Conservation (phyloP, 2,888 invertebrate species). For the Ypsolopha sequella region DNA sequence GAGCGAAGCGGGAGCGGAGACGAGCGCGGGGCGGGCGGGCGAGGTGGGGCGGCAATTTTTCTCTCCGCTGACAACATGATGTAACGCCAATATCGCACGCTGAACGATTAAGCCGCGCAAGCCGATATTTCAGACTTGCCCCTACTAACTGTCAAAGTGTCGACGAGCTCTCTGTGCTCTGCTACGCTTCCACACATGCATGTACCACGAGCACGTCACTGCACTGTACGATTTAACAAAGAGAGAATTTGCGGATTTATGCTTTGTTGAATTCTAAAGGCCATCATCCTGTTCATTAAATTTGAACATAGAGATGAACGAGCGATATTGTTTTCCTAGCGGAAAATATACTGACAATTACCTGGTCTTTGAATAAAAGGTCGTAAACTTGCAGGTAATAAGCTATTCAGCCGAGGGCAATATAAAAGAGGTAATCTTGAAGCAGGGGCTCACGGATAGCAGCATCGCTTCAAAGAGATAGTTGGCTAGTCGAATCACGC, state of each 20-base stretch:
- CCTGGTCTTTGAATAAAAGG: too few relatives aligned
- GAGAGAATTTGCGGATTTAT: too few relatives aligned
- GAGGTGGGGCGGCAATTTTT: constrained; percentile 61
- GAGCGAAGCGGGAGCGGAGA: constrained; percentile 27
- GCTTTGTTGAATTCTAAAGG: too few relatives aligned
- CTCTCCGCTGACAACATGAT: constrained; percentile 70
- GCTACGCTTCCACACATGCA: not conserved
- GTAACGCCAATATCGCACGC: constrained; percentile 70
- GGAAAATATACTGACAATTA: too few relatives aligned
- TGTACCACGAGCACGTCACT: not conserved
- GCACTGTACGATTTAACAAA: not conserved
- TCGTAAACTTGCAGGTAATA: not conserved
- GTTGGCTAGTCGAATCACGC: constrained; percentile 63
- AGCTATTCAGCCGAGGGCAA: not conserved
- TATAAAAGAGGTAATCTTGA: constrained; percentile 35
- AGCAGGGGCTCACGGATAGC: constrained; percentile 28
- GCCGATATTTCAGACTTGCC: constrained; percentile 69
- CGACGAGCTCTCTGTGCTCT: constrained; percentile 22
- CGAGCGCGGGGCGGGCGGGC: constrained; percentile 26
- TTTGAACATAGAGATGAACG: too few relatives aligned
- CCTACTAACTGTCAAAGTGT: constrained; percentile 67
- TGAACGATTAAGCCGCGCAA: constrained; percentile 69
- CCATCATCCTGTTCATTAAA: too few relatives aligned
- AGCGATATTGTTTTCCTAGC: too few relatives aligned
- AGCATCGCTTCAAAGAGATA: constrained; percentile 37